Base-by-base conservation (phyloP, 2,113 vertebrate genomes). In the Osmerus eperlanus region DNA sequence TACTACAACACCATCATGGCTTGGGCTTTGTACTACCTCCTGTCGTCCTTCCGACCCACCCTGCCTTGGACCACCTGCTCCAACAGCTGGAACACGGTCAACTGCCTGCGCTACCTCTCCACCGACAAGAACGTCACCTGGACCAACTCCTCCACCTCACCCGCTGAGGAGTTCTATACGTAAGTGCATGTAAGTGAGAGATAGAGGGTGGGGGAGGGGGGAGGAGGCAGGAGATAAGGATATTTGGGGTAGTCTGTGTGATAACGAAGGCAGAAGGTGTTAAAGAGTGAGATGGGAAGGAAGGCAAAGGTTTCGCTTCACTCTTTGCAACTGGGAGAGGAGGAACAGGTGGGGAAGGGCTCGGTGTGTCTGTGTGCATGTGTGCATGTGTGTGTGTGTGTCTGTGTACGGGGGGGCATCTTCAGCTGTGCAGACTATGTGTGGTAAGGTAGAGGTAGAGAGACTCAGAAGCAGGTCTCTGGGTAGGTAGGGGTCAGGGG, bases 1-100 rank as follows among this genome's bases (percentile, higher is more conserved):
- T 99, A 99, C 91, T 99, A 99, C 88, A 99, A 99, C 90, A 99
- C 97, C 89, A 96, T 99, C 84, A 98, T 99, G 92, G 96, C 97
- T 76, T 99, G 97, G 97, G 96, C 97, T 0, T 89, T 99, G 79
- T 99, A 97, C 89, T 99, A 99, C 93, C 93, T 99, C 83, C 80
- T 97, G 4, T 97, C 95, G 4, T 98, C 96, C 59, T 96, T 99
- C 81, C 92, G 89, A 36, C 60, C 88, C 64, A 92, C 91, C 58
- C 92, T 99, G 85, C 97, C 97, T 4, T 99, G 97, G 97, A 94
- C 93, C 58, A 96, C 92, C 81, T 99, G 97, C 90, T 80, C 71
- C 32, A 98, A 99, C 2, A 32, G 85, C 18, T 99, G 97, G 97
- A 99, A 99, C 91, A 99, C 97, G 0, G 86, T 66, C 62, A 96